These are phyloP conservation scores for Eufriesea mexicana DNA, from an alignment of 1,140 invertebrate species.

Conservation along the genomic window DNA sequence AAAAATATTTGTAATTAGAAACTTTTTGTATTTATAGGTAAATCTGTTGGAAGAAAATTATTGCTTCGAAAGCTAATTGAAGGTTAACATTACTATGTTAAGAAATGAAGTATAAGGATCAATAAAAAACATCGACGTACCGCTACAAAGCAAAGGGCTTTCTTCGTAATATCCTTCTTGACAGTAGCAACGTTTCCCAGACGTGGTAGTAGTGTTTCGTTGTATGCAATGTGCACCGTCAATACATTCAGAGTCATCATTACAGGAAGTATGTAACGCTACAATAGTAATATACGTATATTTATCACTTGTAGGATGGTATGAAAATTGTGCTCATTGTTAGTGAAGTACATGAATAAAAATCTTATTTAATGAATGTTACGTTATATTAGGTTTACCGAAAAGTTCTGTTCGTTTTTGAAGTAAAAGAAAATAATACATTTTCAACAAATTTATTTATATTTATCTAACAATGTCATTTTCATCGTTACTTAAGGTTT, in stretches of 20 bases:
- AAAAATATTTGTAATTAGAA: conserved; percentile 28
- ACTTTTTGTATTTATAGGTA: background rate
- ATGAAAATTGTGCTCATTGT: too few species aligned
- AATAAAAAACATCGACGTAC: conserved; percentile 61
- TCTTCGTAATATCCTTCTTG: conserved; percentile 77
- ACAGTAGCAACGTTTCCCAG: conserved; percentile 79
- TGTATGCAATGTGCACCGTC: conserved; percentile 77
- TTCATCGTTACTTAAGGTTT: too few species aligned
- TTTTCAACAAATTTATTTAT: too few species aligned
- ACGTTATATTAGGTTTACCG: too few species aligned
- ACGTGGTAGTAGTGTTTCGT: conserved; percentile 60
- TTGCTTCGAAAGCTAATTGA: background rate
- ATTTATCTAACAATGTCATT: too few species aligned
- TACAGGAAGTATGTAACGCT: conserved; percentile 77
- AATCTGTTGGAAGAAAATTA: background rate
- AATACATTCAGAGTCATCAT: conserved; percentile 76
- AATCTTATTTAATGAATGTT: too few species aligned
- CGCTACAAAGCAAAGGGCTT: conserved; percentile 73
- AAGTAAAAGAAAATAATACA: too few species aligned
- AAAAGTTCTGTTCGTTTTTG: too few species aligned
- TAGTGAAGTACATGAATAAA: too few species aligned
- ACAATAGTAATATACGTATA: conserved; percentile 43
- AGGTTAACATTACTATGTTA: background rate
- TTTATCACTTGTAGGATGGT: background rate
- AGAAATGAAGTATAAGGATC: background rate